phyloP scores from a whole-genome alignment of 1,140 invertebrate genomes.

The Reticulitermes speratus region DNA sequence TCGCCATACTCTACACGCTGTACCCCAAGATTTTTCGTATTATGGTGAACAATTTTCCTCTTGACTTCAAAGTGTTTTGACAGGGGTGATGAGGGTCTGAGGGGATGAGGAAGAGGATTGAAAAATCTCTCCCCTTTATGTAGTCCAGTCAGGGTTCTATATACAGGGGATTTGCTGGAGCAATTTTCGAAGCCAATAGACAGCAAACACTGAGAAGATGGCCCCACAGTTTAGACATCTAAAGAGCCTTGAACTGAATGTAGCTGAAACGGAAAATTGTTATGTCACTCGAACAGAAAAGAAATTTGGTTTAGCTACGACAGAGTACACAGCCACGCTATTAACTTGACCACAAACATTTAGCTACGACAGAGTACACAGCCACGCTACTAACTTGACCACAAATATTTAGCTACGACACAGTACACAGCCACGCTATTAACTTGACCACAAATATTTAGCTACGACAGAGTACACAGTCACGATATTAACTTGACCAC shows the following conservation, averaged over 20 bases:
- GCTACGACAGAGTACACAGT: too few species aligned
- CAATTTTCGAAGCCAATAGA: constrained; percentile 12
- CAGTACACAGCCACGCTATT: too few species aligned
- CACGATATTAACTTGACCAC: too few species aligned
- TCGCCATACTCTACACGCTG: neutral
- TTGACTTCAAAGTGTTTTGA: constrained; percentile 19
- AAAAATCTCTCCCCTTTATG: constrained; percentile 9
- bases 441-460: neutral
- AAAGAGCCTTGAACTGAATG: constrained; percentile 3
- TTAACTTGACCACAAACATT: neutral
- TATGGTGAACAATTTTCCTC: constrained; percentile 11
- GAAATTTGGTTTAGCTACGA: neutral
- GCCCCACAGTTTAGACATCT: neutral
- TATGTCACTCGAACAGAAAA: constrained; percentile 8
- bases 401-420: neutral
- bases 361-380: neutral
- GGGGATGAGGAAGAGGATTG: neutral
- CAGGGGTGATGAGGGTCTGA: neutral
- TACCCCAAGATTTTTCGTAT: neutral
- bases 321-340: too few species aligned
- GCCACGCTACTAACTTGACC: too few species aligned
- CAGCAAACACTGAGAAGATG: neutral
- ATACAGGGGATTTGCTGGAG: neutral
- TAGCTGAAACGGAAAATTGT: neutral
- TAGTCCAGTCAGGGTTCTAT: neutral